A percentile compares a stretch with the other conserved stretches of the same genome.
phyloP scores from a whole-genome alignment of 2,797 vertebrate species.

The Ptychobarbus kaznakovi region DNA sequence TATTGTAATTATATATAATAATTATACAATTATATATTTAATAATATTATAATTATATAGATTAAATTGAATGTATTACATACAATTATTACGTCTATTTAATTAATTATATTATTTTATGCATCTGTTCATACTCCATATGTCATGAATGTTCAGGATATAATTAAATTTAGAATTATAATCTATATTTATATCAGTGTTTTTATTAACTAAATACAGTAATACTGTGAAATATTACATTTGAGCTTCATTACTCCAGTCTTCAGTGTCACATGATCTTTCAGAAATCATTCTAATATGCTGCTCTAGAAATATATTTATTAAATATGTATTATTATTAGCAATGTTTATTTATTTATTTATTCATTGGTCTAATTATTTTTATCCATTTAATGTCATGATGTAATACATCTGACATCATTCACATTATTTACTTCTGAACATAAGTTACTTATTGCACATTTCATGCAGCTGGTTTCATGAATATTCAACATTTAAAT shows the following conservation, averaged over 20 bases:
- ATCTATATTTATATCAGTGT: no score
- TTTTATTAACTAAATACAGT: background rate
- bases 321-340: background rate
- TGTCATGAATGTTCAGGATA: no score
- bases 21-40: background rate
- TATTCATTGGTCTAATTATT: background rate
- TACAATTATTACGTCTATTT: background rate
- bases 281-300: background rate
- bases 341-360: background rate
- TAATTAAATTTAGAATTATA: background rate
- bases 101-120: background rate
- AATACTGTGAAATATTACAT: background rate
- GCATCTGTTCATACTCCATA: no score
- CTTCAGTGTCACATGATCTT: background rate
- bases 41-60: background rate
- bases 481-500: background rate
- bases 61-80: background rate
- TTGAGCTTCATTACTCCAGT: background rate
- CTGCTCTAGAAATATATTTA: background rate
- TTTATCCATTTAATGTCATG: background rate
- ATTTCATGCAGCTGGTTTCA: conserved; percentile 3
- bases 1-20: background rate
- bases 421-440: background rate
- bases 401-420: background rate
- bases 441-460: background rate